Conservation (phyloP, 2,113 vertebrate genomes). For the Notechis scutatus region DNA sequence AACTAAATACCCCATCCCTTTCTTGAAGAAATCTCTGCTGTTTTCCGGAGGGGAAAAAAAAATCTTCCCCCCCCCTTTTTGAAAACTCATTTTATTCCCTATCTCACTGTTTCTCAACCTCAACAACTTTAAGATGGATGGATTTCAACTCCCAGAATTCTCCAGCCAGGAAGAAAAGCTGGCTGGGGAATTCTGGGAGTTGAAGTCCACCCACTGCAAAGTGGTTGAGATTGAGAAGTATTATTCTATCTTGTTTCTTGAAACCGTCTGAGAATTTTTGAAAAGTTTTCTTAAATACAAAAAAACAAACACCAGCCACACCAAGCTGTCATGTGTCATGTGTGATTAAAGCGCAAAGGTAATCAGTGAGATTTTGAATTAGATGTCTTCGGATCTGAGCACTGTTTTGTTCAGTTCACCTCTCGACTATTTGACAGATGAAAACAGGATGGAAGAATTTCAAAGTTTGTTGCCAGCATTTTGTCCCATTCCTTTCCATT, state of each 20-base stretch:
- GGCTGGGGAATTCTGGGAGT: too few relatives aligned
- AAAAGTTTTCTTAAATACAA: neutral
- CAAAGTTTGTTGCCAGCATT: neutral
- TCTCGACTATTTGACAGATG: neutral
- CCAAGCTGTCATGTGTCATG: neutral
- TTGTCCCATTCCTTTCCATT: neutral
- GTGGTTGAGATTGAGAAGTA: too few relatives aligned
- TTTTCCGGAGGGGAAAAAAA: neutral
- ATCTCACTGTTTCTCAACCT: neutral
- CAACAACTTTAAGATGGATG: too few relatives aligned
- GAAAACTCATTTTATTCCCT: neutral
- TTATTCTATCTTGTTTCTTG: neutral
- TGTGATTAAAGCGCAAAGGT: neutral
- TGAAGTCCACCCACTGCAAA: too few relatives aligned
- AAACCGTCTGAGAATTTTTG: neutral
- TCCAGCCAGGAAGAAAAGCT: too few relatives aligned
- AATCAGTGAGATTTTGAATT: neutral
- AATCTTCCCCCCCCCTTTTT: neutral
- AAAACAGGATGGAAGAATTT: neutral
- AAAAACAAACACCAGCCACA: neutral
- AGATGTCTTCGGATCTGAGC: neutral
- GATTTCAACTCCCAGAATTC: too few relatives aligned
- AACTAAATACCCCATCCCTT: neutral
- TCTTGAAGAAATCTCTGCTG: neutral
- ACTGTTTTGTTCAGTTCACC: too few relatives aligned